These are phyloP conservation scores for Cebus imitator DNA, from an alignment of 2,113 vertebrate genomes.

Conservation along the genomic window DNA sequence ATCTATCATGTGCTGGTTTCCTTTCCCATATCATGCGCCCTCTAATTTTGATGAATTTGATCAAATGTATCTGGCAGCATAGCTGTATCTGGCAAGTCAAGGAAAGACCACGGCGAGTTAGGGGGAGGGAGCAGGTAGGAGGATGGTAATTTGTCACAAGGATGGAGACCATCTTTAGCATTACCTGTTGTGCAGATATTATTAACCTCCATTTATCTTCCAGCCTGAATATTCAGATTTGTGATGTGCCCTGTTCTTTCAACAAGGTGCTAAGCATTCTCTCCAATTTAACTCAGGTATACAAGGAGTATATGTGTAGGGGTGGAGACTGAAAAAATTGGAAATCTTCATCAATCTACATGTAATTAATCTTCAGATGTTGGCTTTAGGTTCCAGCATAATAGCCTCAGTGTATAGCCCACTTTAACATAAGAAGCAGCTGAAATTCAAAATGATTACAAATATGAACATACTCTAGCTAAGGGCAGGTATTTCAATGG, in stretches of 20 bases:
- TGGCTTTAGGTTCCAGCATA: slow-evolving; percentile 81
- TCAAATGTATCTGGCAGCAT: slow-evolving; percentile 67
- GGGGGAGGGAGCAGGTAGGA: neutral
- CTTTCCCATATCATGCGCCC: slow-evolving; percentile 36
- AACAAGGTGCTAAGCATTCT: slow-evolving; percentile 87
- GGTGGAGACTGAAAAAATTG: slow-evolving; percentile 81
- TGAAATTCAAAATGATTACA: slow-evolving; percentile 69
- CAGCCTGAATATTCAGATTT: slow-evolving; percentile 83
- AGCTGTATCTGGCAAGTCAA: slow-evolving; percentile 59
- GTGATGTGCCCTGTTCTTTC: slow-evolving; percentile 85
- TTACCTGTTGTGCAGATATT: slow-evolving; percentile 89
- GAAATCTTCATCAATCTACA: slow-evolving; percentile 82
- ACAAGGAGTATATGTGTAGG: slow-evolving; percentile 45
- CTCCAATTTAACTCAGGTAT: slow-evolving; percentile 85
- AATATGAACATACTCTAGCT: slow-evolving; percentile 81
- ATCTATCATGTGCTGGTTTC: slow-evolving; percentile 58
- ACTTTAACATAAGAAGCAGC: slow-evolving; percentile 79
- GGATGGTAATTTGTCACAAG: slow-evolving; percentile 80
- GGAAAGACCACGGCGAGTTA: slow-evolving; percentile 57
- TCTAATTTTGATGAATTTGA: slow-evolving; percentile 74
- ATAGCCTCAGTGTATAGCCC: slow-evolving; percentile 76
- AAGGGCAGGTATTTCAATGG: slow-evolving; percentile 84
- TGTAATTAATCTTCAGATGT: slow-evolving; percentile 87
- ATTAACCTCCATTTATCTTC: slow-evolving; percentile 86
- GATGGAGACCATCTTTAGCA: slow-evolving; percentile 72